Conservation (phyloP, 2,113 vertebrate genomes). For the Stercorarius parasiticus region DNA sequence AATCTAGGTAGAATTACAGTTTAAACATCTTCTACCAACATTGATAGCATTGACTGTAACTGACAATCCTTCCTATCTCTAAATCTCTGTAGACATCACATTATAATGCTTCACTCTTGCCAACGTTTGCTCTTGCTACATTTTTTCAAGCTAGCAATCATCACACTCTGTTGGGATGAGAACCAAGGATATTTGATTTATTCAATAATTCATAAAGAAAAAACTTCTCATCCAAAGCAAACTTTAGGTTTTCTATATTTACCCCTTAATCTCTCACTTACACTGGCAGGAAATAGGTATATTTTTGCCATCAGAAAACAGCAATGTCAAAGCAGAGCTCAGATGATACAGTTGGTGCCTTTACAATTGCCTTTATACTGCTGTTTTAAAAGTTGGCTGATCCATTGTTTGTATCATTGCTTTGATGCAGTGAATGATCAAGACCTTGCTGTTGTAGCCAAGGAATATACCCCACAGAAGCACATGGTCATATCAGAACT, state of each 20-base stretch:
- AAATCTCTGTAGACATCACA: slow-evolving; percentile 54
- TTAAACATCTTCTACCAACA: slow-evolving; percentile 22
- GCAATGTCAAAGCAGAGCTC: slow-evolving; percentile 63
- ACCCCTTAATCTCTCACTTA: slow-evolving; percentile 66
- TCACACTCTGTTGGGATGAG: slow-evolving; percentile 67
- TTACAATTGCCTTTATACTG: slow-evolving; percentile 61
- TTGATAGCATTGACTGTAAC: slow-evolving; percentile 17
- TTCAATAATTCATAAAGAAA: slow-evolving; percentile 72
- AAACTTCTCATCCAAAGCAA: slow-evolving; percentile 70
- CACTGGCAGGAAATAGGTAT: slow-evolving; percentile 64
- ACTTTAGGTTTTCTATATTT: slow-evolving; percentile 70
- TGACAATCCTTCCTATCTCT: slow-evolving; percentile 36
- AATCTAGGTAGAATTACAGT: slow-evolving; percentile 45
- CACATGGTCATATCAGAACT: background rate
- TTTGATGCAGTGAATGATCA: background rate
- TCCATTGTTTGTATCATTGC: slow-evolving; percentile 56
- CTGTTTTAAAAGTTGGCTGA: slow-evolving; percentile 45
- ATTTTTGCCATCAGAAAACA: slow-evolving; percentile 68
- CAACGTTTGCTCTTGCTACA: slow-evolving; percentile 68
- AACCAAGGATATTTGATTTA: slow-evolving; percentile 69
- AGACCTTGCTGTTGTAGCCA: slow-evolving; percentile 10
- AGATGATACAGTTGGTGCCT: slow-evolving; percentile 52
- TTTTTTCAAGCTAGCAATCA: slow-evolving; percentile 66
- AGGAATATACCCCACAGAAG: background rate
- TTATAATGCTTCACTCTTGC: slow-evolving; percentile 66